A percentile compares a stretch with the other conserved stretches of the same genome.
Evolutionary conservation across 2,797 vertebrate genomes (phyloP).

Genomic region (Malurus leucopterus): DNA sequence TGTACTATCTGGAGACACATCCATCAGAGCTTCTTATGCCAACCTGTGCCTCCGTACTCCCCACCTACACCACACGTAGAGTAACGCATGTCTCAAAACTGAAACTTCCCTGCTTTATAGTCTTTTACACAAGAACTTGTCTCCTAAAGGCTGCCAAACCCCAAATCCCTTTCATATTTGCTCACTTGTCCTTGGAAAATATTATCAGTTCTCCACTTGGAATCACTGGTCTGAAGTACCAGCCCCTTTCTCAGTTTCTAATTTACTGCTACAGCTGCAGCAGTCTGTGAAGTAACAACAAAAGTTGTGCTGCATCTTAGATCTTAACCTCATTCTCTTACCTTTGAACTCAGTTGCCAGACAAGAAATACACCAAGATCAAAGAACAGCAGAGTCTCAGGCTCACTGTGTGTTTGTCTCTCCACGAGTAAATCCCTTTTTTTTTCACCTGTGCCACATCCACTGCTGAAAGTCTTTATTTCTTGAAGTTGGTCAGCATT

Average conservation of each 20-base stretch:
- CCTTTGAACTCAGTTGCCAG: conserved; percentile 32
- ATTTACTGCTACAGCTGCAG: not conserved
- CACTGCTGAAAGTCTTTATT: not conserved
- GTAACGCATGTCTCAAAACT: not conserved
- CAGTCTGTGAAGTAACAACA: not conserved
- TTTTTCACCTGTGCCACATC: not conserved
- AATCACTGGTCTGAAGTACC: not conserved
- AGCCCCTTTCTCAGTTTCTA: not conserved
- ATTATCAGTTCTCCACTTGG: not conserved
- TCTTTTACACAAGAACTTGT: not conserved
- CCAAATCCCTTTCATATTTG: not conserved
- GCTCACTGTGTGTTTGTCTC: not conserved
- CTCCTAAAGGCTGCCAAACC: not conserved
- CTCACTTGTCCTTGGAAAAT: not conserved
- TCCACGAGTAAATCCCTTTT: not conserved
- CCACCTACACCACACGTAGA: fast-evolving
- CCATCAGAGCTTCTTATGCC: not conserved
- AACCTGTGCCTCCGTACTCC: fast-evolving
- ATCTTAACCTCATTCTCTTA: conserved; percentile 30
- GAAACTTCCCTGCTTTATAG: not conserved
- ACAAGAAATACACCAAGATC: conserved; percentile 13
- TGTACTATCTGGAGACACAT: not conserved
- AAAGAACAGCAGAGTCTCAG: not conserved
- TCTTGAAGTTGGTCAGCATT: not conserved
- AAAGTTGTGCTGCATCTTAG: not conserved